These are phyloP conservation scores for Uromys caudimaculatus DNA, from an alignment of 2,797 vertebrate species.

Conservation along the genomic window DNA sequence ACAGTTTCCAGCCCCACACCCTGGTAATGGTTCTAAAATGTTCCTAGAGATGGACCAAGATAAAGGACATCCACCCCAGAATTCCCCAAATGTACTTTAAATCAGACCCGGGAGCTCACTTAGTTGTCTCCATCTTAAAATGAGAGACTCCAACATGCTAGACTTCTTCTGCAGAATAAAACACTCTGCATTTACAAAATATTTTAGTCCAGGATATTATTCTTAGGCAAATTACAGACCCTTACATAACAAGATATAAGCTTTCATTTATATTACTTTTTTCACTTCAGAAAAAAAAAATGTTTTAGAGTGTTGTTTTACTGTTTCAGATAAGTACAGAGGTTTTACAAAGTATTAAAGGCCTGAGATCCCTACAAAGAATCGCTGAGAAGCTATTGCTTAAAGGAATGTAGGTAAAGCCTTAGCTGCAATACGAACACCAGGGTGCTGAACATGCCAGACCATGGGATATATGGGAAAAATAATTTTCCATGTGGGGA, in stretches of 20 bases:
- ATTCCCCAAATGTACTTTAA: too few relatives aligned
- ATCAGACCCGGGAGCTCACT: too few relatives aligned
- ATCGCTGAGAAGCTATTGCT: not conserved
- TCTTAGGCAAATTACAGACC: too few relatives aligned
- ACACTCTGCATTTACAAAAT: too few relatives aligned
- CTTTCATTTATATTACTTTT: not conserved
- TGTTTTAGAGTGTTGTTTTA: not conserved
- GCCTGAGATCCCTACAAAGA: not conserved
- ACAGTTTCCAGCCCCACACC: too few relatives aligned
- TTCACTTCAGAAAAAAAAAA: not conserved
- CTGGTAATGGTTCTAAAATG: too few relatives aligned
- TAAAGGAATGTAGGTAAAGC: not conserved
- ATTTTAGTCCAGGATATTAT: too few relatives aligned
- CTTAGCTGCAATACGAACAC: not conserved
- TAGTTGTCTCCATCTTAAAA: too few relatives aligned
- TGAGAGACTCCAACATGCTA: too few relatives aligned
- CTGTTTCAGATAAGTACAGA: not conserved
- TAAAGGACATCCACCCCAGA: too few relatives aligned
- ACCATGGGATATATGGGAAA: not conserved
- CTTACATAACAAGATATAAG: not conserved
- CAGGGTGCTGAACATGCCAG: not conserved
- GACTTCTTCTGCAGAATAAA: too few relatives aligned
- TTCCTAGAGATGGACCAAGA: too few relatives aligned
- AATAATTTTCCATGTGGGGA: not conserved
- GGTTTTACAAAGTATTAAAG: not conserved